phyloP scores from a whole-genome alignment of 2,797 vertebrate species.

The Luscinia megarhynchos region DNA sequence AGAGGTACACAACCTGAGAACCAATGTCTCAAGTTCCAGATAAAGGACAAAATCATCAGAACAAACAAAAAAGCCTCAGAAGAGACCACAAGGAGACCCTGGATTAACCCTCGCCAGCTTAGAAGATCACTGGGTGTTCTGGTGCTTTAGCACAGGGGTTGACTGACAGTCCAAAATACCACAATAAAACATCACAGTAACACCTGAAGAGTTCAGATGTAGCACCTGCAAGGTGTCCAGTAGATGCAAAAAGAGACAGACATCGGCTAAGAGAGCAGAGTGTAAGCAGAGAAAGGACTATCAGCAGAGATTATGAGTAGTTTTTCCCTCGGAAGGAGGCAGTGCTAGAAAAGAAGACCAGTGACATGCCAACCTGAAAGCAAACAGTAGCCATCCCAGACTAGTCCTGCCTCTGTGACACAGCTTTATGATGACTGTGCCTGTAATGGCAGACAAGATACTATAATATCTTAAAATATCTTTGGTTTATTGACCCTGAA shows the following conservation, averaged over 20 bases:
- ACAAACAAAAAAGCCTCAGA: constrained; percentile 5
- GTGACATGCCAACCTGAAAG: background rate
- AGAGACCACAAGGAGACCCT: background rate
- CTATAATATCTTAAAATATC: background rate
- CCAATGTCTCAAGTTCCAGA: background rate
- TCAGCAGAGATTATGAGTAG: background rate
- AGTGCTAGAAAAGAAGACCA: background rate
- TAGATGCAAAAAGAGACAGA: background rate
- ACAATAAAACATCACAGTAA: background rate
- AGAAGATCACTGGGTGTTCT: background rate
- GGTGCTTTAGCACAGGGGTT: background rate
- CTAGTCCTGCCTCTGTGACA: background rate
- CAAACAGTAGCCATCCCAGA: background rate
- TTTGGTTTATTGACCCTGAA: background rate
- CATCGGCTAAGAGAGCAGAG: background rate
- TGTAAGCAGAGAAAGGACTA: background rate
- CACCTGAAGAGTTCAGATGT: background rate
- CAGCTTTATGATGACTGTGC: background rate
- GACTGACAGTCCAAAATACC: background rate
- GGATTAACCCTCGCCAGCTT: background rate
- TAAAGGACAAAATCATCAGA: background rate
- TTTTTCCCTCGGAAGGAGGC: background rate
- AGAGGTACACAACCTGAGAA: background rate
- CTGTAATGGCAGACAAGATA: background rate
- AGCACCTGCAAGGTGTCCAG: background rate